Percentiles rank a stretch among this genome's conserved stretches.
phyloP scores from a whole-genome alignment of 2,797 vertebrate genomes.

The Lycodopsis pacificus region DNA sequence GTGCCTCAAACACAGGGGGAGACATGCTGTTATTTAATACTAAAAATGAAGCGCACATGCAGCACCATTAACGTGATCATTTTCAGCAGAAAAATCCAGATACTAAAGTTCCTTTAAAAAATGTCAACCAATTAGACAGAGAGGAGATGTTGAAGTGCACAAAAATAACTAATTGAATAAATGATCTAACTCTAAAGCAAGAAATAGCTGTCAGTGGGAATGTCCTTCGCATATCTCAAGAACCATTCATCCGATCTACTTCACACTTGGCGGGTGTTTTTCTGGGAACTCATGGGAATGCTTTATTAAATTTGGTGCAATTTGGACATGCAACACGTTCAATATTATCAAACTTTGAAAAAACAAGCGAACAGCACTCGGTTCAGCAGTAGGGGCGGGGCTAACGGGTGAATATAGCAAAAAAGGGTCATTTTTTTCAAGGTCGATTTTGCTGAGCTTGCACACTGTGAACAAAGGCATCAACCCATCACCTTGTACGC shows the following conservation, averaged over 20 bases:
- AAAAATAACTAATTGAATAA: not conserved
- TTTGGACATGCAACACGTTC: not conserved
- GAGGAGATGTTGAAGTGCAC: not conserved
- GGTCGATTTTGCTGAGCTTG: not conserved
- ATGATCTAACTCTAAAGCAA: not conserved
- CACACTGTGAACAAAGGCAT: not conserved
- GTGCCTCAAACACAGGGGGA: constrained; percentile 77
- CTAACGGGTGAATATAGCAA: not conserved
- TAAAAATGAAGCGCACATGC: constrained; percentile 66
- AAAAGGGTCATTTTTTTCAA: too few relatives aligned
- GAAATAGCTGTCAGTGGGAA: not conserved
- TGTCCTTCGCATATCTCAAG: not conserved
- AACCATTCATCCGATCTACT: not conserved
- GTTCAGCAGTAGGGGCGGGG: not conserved
- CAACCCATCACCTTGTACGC: not conserved
- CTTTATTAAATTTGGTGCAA: not conserved
- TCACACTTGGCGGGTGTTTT: not conserved
- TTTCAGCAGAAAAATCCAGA: constrained; percentile 56
- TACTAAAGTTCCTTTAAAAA: constrained; percentile 27
- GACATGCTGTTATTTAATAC: constrained; percentile 70
- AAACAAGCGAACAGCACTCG: not conserved
- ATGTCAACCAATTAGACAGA: constrained; percentile 20
- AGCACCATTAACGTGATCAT: constrained; percentile 50
- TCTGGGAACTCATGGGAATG: not conserved
- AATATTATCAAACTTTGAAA: not conserved